Evolutionary conservation across 1,140 invertebrate species (phyloP), one percentile per base, ranked within the genome.

Genomic region (Catajapyx aquilonaris): DNA sequence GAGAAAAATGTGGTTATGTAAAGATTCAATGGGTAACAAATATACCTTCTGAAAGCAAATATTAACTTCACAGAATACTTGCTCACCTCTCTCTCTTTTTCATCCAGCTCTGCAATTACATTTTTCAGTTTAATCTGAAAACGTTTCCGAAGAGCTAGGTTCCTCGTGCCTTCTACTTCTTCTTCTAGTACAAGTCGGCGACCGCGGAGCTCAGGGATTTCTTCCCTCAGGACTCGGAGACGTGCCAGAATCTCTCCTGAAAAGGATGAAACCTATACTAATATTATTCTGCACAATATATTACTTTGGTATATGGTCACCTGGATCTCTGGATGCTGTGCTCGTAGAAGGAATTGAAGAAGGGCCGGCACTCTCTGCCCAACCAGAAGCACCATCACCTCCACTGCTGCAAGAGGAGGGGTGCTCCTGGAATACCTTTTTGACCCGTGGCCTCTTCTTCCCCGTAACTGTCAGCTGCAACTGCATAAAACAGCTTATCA

Each of bases 121-220:
- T 73, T 73, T 44, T 85, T 75, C 1, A 87, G 56, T 34, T 73
- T 74, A 41, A 76, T 71, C 52, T 85, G 77, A 51, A 88, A 81
- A 25, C 83, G 56, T 53, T 84, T 75, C 31, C 75, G 66, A 1
- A 91, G 52, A 19, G 81, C 77, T 38, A 74, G 54, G 54, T 90
- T 91, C 52, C 88, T 84, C 50, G 88, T 85, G 22, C 73, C 77
- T 4, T 73, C 69, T 46, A 88, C 76, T 55, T 87, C 79, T 34
- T 69, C 60, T 48, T 87, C 79, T 48, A 85, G 83, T 45, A 76
- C 71, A 30, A 72, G 64, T 41, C 76, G 61, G 32, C 74, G 66
- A 31, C 69, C 64, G 46, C 72, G 71, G 11, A 88, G 54, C 38
- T 79, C 73, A 16, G 67, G 62, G 19, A 87, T 56, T 55, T 87